Base-by-base conservation (phyloP, 2,113 vertebrate genomes). In the Macrotus californicus region DNA sequence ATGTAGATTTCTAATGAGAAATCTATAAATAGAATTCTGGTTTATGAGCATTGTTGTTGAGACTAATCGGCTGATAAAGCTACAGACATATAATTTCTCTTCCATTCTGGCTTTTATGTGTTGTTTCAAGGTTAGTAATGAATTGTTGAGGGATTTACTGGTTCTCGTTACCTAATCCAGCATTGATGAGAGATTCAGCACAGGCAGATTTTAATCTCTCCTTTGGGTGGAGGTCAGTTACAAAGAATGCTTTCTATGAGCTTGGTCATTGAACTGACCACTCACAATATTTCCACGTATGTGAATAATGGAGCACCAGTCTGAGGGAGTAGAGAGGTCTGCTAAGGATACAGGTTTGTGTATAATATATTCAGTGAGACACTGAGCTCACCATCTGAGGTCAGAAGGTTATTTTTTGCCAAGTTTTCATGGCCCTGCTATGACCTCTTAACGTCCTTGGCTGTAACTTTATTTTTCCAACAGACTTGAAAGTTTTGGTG, bases 91-190 rank as follows among this genome's bases (percentile, higher is more conserved):
- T 73, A 89, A 85, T 72, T 61, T 64, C 13, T 84, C 4, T 29
- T 72, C 36, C 67, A 7, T 48, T 88, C 29, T 84, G 76, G 43
- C 48, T 95, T 52, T 29, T 92, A 69, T 83, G 19, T 92, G 46
- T 92, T 73, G 61, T 95, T 77, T 92, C 36, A 90, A 2, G 31
- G 8, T 94, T 96, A 83, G n/a, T 61, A 82, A 41, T 96, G 39
- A 88, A 43, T 48, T 87, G 24, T 48, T 75, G 76, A 93, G 46
- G 26, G 52, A 69, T 90, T 94, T 93, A 19, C 89, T 87, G 34
- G 59, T 73, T 72, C 41, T 84, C 8, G 64, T 80, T 93, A 61
- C 26, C 8, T 91, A 70, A 75, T 87, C 43, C 36, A 76, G 70
- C 36, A 48, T 21, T 84, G 22, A 84, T 79, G 36, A 91, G 84